Evolutionary conservation across 2,888 invertebrate genomes (phyloP), one percentile per base, ranked within the genome.

Genomic region (Drosophila limbata): DNA sequence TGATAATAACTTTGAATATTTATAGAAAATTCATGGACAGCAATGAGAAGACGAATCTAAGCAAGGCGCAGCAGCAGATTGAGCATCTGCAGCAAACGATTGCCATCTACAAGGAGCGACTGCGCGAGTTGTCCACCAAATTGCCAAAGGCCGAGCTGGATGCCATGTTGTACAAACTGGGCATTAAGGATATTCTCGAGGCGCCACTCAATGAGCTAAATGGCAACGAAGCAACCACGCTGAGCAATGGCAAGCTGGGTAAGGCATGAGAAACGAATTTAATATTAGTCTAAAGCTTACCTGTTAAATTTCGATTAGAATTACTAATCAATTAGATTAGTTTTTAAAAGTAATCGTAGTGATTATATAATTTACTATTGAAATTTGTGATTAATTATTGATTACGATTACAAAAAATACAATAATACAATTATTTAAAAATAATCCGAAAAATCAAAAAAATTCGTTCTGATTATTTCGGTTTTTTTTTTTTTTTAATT

Each of bases 71-170:
- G 88, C 96, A 97, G 85, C 96, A 96, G 91, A 97, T 98, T 76
- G 96, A 97, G 90, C 95, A 96, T 84, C 92, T 98, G 81, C 98
- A 98, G 92, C 94, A 95, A 79, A 98, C 98, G 90, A 96, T 97
- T 92, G 95, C 95, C 73, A 94, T 95, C 42, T 96, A 98, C 91
- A 96, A 96, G 92, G 96, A 95, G 90, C 95, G 98, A 81, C 94
- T 98, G 85, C 94, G 95, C 61, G 96, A 96, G 81, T 91, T 96
- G 63, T 93, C 93, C 42, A 93, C 85, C 53, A 88, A 92, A 72
- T 77, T 93, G 65, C 90, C 92, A 67, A 92, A 92, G 84, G 71
- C 88, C 62, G 92, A 92, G 48, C 77, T 91, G 74, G 92, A 92
- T 69, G 93, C 94, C 91, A 93, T 92, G 88, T 93, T 90, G 92